Conservation (phyloP, 1,140 invertebrate species). For the Rhyacophila brunnea region DNA sequence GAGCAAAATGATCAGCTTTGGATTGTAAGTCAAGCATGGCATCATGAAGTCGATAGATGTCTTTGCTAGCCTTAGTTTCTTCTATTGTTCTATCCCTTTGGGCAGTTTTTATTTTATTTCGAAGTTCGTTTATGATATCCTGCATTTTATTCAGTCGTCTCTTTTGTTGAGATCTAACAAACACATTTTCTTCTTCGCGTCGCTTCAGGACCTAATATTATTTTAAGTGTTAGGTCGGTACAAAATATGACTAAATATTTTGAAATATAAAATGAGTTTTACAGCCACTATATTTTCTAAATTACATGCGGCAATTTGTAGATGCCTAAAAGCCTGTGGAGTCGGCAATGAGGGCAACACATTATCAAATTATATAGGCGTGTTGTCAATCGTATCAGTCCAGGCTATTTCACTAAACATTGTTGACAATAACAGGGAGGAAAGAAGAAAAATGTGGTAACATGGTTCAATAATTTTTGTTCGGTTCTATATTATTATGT, state of each 20-base stretch:
- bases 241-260: no score
- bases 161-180: conserved; percentile 80
- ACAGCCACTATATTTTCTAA: no score
- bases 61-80: conserved; percentile 56
- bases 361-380: no score
- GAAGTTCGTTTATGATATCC: conserved; percentile 64
- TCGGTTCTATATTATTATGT: no score
- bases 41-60: conserved; percentile 63
- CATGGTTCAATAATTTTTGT: no score
- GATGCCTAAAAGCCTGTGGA: neutral
- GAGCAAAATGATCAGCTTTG: conserved; percentile 66
- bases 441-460: no score
- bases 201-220: conserved; percentile 68
- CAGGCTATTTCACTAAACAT: no score
- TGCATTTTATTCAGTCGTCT: conserved; percentile 77
- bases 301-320: neutral
- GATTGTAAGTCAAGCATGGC: conserved; percentile 65
- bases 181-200: conserved; percentile 81
- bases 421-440: no score
- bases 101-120: conserved; percentile 58
- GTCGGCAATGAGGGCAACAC: no score
- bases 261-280: no score
- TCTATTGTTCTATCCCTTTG: conserved; percentile 57
- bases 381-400: no score
- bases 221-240: no score